Evolutionary conservation across 1,140 invertebrate genomes (phyloP).

Genomic region (Linepithema humile): DNA sequence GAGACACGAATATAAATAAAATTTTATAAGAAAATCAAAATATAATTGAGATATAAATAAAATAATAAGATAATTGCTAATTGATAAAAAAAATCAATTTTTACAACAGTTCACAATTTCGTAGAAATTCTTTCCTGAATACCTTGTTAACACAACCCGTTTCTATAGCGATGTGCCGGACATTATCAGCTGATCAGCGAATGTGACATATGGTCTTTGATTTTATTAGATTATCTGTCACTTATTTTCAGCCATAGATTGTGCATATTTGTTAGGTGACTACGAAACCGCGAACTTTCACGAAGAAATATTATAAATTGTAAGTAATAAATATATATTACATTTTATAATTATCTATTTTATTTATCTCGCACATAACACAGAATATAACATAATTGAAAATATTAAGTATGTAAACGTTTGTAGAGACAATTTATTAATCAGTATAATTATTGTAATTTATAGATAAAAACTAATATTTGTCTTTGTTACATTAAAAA

Average conservation of each 20-base stretch:
- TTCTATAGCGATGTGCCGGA: constrained; percentile 74
- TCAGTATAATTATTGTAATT: not conserved
- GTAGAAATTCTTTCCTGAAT: not conserved
- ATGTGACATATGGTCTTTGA: constrained; percentile 77
- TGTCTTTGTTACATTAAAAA: too few species aligned
- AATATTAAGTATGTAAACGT: not conserved
- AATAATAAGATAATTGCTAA: not conserved
- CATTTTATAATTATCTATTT: not conserved
- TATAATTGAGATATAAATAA: not conserved
- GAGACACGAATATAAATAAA: too few species aligned
- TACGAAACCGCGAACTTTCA: not conserved
- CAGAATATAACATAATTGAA: not conserved
- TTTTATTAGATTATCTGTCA: constrained; percentile 78
- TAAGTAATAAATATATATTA: constrained; percentile 12
- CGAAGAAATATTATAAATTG: constrained; percentile 14
- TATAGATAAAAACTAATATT: not conserved
- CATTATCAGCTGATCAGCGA: constrained; percentile 80
- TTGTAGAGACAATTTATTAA: not conserved
- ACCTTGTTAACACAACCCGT: constrained; percentile 54
- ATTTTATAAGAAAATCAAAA: not conserved
- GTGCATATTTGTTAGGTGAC: constrained; percentile 5
- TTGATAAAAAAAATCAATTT: not conserved
- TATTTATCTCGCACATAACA: not conserved
- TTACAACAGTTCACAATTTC: not conserved
- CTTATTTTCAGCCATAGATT: constrained; percentile 63